Base-by-base conservation (phyloP, 2,113 vertebrate genomes). In the Dasyornis broadbenti region DNA sequence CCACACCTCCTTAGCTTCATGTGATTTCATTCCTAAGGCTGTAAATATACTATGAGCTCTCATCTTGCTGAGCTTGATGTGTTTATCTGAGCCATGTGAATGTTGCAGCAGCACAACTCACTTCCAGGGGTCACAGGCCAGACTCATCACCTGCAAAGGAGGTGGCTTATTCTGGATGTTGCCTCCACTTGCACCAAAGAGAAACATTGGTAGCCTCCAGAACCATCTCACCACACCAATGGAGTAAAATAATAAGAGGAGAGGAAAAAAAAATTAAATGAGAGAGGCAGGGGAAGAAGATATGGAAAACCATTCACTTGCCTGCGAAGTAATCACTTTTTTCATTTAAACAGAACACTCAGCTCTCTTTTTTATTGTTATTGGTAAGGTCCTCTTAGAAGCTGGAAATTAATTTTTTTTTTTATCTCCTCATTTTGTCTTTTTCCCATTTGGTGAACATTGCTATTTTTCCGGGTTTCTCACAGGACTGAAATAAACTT, bases 341-440 rank as follows among this genome's bases (percentile, higher is more conserved):
- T 80, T 94, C 95, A 86, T 96, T 95, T 93, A 73, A 96, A 69
- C 73, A 92, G 80, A 95, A 85, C 82, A 79, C 44, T 86, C 61
- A 56, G 68, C 54, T 89, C 37, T 89, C 79, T 90, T 91, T 93
- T 85, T 69, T 87, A 82, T 47, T 89, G 70, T 42, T 94, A 80
- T 85, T 94, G 71, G 79, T 88, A 54, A 95, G 53, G 86, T 66
- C 40, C 78, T 92, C 56, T 86, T 93, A 89, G 89, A 93, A 93
- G 39, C 57, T 95, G 82, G 86, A 96, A 96, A 95, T 96, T 69
- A 85, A 64, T 61, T 65, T 80, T 81, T 70, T 47, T 83, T 80
- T 94, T 82, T 53, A 77, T 95, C 87, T 85, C 47, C 31, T 82
- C n/a, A 37, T 93, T 95, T 96, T 87, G 39, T 91, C 27, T 53